Evolutionary conservation across 2,113 vertebrate genomes (phyloP).

Genomic region (Hemicordylus capensis): DNA sequence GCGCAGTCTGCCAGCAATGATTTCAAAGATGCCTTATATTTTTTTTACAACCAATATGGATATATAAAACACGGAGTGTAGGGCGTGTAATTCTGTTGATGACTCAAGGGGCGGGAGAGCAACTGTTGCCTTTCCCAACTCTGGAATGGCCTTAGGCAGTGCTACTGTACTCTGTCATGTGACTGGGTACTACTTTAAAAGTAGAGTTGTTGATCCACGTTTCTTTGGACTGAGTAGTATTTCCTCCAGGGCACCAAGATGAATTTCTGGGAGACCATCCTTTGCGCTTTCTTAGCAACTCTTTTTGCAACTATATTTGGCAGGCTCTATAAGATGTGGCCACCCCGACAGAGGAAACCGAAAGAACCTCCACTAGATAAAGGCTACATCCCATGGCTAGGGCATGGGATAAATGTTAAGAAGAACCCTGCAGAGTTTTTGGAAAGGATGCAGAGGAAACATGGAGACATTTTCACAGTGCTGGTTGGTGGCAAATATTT

Average conservation of each 20-base stretch:
- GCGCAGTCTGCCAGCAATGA: no score
- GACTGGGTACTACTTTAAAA: no score
- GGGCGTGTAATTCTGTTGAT: no score
- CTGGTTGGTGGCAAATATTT: conserved; percentile 82
- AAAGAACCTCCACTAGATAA: conserved; percentile 85
- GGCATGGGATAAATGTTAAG: conserved; percentile 82
- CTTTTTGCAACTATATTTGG: conserved; percentile 35
- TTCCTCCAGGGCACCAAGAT: conserved; percentile 48
- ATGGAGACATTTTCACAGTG: conserved; percentile 85
- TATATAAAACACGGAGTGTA: no score
- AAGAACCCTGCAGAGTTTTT: conserved; percentile 79
- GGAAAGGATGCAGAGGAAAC: conserved; percentile 77
- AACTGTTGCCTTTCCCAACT: no score
- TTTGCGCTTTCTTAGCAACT: conserved; percentile 64
- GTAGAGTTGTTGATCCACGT: no score
- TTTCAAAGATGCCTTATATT: no score
- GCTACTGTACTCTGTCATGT: no score
- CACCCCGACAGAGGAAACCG: conserved; percentile 69
- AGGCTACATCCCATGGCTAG: conserved; percentile 83
- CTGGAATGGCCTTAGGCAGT: no score
- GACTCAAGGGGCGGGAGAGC: no score
- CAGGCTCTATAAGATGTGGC: conserved; percentile 71
- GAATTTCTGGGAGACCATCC: conserved; percentile 65
- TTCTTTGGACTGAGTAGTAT: no score
- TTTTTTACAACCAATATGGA: no score